Conservation (phyloP, 1,140 invertebrate genomes). For the Drosophila aff. region DNA sequence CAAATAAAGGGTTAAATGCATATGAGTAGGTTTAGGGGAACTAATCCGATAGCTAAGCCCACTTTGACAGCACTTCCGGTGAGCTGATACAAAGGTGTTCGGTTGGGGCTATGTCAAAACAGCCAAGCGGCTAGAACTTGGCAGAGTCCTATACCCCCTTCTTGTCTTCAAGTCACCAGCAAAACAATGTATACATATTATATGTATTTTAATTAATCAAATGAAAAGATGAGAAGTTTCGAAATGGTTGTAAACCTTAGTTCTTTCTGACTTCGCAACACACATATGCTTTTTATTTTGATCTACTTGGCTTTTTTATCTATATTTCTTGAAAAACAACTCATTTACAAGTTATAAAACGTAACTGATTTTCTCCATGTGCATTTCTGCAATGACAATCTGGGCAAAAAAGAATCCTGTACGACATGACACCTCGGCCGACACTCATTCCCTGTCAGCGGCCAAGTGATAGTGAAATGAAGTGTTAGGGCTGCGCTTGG, state of each 20-base stretch:
- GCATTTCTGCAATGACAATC: constrained; percentile 32
- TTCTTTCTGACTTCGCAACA: neutral
- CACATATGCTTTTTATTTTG: neutral
- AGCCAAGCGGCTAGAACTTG: constrained; percentile 62
- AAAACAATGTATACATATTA: neutral
- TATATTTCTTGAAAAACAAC: neutral
- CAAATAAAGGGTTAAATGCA: constrained; percentile 12
- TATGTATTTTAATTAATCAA: no score
- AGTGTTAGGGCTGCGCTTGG: constrained; percentile 33
- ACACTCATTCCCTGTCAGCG: constrained; percentile 65
- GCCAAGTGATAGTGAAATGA: constrained; percentile 75
- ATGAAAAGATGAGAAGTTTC: accelerated
- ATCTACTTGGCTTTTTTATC: neutral
- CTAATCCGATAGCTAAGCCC: constrained; percentile 73
- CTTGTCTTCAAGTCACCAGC: neutral
- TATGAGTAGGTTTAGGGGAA: constrained; percentile 14
- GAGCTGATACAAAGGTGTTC: constrained; percentile 63
- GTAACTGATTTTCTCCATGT: neutral
- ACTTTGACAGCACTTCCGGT: constrained; percentile 73
- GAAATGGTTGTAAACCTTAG: neutral
- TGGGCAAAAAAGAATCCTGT: constrained; percentile 30
- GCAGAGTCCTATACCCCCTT: constrained; percentile 10
- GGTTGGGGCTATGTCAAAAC: constrained; percentile 40
- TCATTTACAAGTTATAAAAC: neutral
- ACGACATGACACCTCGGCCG: constrained; percentile 59